Evolutionary conservation across 1,140 invertebrate genomes (phyloP), one percentile per base, ranked within the genome.

Genomic region (Eumeta japonica): DNA sequence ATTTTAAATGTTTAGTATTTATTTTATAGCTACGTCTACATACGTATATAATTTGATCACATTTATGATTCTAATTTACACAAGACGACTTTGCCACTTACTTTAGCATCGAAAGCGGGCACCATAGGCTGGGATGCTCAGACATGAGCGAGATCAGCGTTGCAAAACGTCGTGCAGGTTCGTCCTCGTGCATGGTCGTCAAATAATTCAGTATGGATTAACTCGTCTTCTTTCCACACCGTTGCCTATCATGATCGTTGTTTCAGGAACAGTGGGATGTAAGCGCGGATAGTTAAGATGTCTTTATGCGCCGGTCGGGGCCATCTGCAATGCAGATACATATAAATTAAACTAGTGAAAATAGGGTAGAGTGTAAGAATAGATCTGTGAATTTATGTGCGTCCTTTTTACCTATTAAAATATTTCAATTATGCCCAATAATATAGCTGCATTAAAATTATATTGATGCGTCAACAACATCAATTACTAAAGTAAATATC

Each of bases 171-270:
- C 97, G 56, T 97, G 92, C 19, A 99, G 78, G 78, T 99, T 99
- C 74, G n/a, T n/a, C n/a, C n/a, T 97, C 94, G 68, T 97, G 89
- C 76, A 97, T 91, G 33, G 94, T 98, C 18, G 94, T 94, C 38
- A 99, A 78, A 71, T 97, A 99, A 77, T 99, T 99, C 4, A 99
- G 81, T 59, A 99, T 92, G 42, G 93, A 94, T 74, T 99, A 99
- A 80, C 74, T 99, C 97, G 68, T 99, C 97, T 54, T 98, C 95
- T 67, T 98, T 94, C n/a, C 16, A 97, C 90, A 9, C 95, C 95
- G 60, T 92, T 92, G 19, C 94, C 94, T 58, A 97, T 94, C 84
- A 97, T 88, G 43, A 98, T 95, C 11, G 75, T 73, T 98, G 93
- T 70, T 97, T 97, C 30, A 98, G 79, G 77, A 97, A 98, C 43